Evolutionary conservation across 1,140 invertebrate genomes (phyloP), one percentile per base, ranked within the genome.

Genomic region (Diploscapter pachys): DNA sequence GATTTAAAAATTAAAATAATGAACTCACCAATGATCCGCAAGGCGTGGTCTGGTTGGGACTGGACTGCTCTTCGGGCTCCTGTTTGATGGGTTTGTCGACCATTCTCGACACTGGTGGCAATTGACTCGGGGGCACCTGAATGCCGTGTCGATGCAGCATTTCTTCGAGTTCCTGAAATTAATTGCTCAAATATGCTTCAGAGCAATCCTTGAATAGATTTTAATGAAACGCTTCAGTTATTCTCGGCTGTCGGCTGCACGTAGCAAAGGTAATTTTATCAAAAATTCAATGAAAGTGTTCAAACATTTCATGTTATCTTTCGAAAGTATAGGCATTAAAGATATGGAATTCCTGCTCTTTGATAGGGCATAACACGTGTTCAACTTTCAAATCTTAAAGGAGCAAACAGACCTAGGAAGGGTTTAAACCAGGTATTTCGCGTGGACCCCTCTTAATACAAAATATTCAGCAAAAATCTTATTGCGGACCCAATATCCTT

Each of bases 131-230:
- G 6, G 83, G 83, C 6, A 85, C 66, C 57, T 80, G 77, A 3
- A 85, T 75, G 5, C 83, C 83, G 54, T 85, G 75, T 51, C 83
- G 80, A 55, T 84, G 77, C 56, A 86, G 61, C 55, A 77, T 74
- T 6, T 80, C 64, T 65, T 85, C 83, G 31, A 85, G 70, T 65
- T 86, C 85, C 71, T 82, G 66, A 13, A 81, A 11, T 78, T 5
- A 31, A 6, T 54, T 31, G 8, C 31, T n/a, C 8, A 56, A 31
- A 31, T 31, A 31, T 31, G 31, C 31, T 31, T 31, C 31, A 31
- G 31, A 31, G 31, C 31, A 31, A 31, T 31, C 31, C 31, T 31
- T 31, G 31, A 31, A 31, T 31, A 31, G 31, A 31, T 31, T 31
- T 31, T 31, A 31, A 31, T 31, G 31, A 31, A 31, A 31, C 31